Percentiles rank a stretch among this genome's conserved stretches.
Evolutionary conservation across 2,888 invertebrate genomes (phyloP).

Genomic region (Phasia obesa): DNA sequence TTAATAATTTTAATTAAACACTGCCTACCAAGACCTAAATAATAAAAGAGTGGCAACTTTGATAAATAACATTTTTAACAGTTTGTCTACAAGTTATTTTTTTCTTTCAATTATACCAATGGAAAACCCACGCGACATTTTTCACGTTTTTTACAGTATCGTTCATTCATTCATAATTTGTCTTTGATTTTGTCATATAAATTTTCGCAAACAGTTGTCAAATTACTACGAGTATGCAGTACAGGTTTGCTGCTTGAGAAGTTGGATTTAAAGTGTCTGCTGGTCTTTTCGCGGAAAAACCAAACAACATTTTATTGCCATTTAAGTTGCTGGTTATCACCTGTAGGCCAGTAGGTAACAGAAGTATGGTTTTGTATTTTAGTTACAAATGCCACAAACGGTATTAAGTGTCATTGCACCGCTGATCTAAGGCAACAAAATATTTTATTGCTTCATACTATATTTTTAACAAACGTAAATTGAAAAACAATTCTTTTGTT

Average conservation of each 20-base stretch:
- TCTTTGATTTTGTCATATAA: slow-evolving; percentile 33
- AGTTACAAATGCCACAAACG: too few relatives aligned
- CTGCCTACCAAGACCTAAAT: too few relatives aligned
- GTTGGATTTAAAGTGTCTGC: slow-evolving; percentile 51
- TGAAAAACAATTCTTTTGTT: too few relatives aligned
- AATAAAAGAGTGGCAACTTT: too few relatives aligned
- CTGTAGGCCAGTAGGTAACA: slow-evolving; percentile 62
- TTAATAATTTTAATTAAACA: too few relatives aligned
- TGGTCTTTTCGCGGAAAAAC: not conserved
- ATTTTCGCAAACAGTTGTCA: slow-evolving; percentile 67
- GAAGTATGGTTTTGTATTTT: too few relatives aligned
- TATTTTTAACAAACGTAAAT: too few relatives aligned
- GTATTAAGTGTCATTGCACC: too few relatives aligned
- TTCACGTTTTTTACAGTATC: slow-evolving; percentile 28
- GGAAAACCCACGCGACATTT: slow-evolving; percentile 60
- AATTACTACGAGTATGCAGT: slow-evolving; percentile 58
- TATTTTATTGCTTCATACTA: too few relatives aligned
- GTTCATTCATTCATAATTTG: slow-evolving; percentile 48
- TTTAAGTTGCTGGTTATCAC: slow-evolving; percentile 10
- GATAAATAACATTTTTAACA: not conserved
- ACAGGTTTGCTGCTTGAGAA: slow-evolving; percentile 16
- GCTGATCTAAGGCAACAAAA: too few relatives aligned
- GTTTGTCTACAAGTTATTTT: too few relatives aligned
- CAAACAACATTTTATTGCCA: slow-evolving; percentile 37
- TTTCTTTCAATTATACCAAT: slow-evolving; percentile 40